These are phyloP conservation scores for Metellina segmentata DNA, from an alignment of 2,888 invertebrate genomes.

Conservation along the genomic window DNA sequence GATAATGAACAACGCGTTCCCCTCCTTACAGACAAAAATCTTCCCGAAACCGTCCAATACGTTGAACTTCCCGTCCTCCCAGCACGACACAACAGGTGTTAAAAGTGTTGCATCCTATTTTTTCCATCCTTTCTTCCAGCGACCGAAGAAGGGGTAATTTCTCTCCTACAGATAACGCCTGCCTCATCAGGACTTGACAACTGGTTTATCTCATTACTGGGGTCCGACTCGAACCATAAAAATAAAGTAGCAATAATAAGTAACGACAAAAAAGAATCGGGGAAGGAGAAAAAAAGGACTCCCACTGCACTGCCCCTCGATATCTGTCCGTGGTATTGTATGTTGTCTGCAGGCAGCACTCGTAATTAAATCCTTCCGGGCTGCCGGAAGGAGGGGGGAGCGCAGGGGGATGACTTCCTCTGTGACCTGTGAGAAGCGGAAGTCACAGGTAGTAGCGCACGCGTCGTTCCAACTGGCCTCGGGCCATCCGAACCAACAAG, in stretches of 20 bases:
- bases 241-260: neutral
- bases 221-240: neutral
- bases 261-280: neutral
- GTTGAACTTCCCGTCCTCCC: neutral
- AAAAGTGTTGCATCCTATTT: slow-evolving; percentile 38
- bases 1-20: neutral
- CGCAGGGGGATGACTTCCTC: slow-evolving; percentile 42
- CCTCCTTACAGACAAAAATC: neutral
- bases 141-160: slow-evolving; percentile 18
- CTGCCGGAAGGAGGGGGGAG: slow-evolving; percentile 50
- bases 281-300: neutral
- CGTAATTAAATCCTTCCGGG: slow-evolving; percentile 73
- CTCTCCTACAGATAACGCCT: neutral
- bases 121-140: slow-evolving; percentile 3
- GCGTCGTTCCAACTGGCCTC: slow-evolving; percentile 54
- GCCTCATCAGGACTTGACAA: slow-evolving; percentile 32
- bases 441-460: slow-evolving; percentile 73
- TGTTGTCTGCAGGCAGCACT: slow-evolving; percentile 40
- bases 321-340: slow-evolving; percentile 16
- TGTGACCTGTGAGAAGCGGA: slow-evolving; percentile 74
- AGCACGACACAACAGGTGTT: slow-evolving; percentile 43
- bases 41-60: no score
- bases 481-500: slow-evolving; percentile 33
- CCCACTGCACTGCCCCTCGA: neutral
- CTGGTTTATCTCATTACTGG: slow-evolving; percentile 57